phyloP scores from a whole-genome alignment of 2,888 invertebrate genomes.

The Portevinia maculata region DNA sequence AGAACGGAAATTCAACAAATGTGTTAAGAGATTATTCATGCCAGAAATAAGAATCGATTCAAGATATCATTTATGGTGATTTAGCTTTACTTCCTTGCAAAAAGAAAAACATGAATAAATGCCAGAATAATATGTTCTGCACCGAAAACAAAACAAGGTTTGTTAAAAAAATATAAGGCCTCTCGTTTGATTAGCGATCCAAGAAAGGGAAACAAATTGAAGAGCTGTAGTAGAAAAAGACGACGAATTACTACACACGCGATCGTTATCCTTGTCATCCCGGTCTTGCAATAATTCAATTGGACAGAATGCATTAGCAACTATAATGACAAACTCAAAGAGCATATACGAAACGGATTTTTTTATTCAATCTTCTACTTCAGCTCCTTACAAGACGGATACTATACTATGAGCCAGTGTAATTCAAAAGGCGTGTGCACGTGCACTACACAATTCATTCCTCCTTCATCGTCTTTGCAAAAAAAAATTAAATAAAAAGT shows the following conservation, averaged over 20 bases:
- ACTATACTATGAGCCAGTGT: conserved; percentile 19
- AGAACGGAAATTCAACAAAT: conserved; percentile 31
- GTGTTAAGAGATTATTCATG: conserved; percentile 49
- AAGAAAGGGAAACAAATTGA: conserved; percentile 20
- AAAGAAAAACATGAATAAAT: conserved; percentile 12
- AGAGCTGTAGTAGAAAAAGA: conserved; percentile 5
- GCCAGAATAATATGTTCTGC: conserved; percentile 30
- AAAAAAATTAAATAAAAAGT: conserved; percentile 1
- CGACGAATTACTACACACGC: conserved; percentile 32
- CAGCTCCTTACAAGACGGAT: conserved; percentile 58
- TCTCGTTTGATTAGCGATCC: background rate
- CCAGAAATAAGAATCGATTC: conserved; percentile 57
- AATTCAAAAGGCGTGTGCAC: conserved; percentile 71
- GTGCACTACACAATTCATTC: conserved; percentile 10
- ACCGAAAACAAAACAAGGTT: background rate
- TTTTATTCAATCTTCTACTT: conserved; percentile 10
- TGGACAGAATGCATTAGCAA: conserved; percentile 74
- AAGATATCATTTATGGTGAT: conserved; percentile 62
- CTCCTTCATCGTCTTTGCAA: background rate
- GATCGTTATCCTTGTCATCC: conserved; percentile 65
- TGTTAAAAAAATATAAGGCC: background rate
- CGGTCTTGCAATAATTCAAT: conserved; percentile 70
- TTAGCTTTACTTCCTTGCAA: conserved; percentile 37
- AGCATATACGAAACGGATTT: conserved; percentile 55
- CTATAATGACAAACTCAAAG: conserved; percentile 72